These are phyloP conservation scores for Natator depressus DNA, from an alignment of 2,113 vertebrate genomes.

Conservation along the genomic window DNA sequence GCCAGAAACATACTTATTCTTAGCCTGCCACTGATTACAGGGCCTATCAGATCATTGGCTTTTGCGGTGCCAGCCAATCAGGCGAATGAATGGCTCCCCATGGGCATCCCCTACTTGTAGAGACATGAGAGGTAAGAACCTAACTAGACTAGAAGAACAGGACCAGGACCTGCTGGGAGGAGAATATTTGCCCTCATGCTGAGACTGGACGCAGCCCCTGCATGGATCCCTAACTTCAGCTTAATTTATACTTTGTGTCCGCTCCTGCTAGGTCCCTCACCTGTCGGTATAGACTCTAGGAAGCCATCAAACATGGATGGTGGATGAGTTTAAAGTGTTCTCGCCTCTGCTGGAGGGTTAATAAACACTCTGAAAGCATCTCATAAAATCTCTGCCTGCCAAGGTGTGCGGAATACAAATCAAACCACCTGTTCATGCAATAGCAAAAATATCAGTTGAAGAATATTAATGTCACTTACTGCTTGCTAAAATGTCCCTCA, in stretches of 20 bases:
- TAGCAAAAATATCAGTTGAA: not conserved
- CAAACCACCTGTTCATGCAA: not conserved
- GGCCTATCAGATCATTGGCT: not conserved
- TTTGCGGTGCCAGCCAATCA: not conserved
- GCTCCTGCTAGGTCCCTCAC: not conserved
- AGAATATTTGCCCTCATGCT: not conserved
- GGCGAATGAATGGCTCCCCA: not conserved
- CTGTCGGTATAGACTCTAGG: not conserved
- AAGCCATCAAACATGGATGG: not conserved
- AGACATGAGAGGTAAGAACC: not conserved
- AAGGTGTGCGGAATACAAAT: not conserved
- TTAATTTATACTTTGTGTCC: not conserved
- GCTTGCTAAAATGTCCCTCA: not conserved
- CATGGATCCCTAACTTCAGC: not conserved
- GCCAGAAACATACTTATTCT: not conserved
- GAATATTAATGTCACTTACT: not conserved
- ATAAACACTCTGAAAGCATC: not conserved
- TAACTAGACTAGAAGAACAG: not conserved
- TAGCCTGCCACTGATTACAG: not conserved
- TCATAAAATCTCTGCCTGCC: not conserved
- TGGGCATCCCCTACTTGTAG: not conserved
- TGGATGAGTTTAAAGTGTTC: not conserved
- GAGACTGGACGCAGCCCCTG: not conserved
- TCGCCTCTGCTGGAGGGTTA: not conserved
- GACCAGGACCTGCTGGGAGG: not conserved